Evolutionary conservation across 2,113 vertebrate species (phyloP).

Genomic region (Rafetus swinhoei): DNA sequence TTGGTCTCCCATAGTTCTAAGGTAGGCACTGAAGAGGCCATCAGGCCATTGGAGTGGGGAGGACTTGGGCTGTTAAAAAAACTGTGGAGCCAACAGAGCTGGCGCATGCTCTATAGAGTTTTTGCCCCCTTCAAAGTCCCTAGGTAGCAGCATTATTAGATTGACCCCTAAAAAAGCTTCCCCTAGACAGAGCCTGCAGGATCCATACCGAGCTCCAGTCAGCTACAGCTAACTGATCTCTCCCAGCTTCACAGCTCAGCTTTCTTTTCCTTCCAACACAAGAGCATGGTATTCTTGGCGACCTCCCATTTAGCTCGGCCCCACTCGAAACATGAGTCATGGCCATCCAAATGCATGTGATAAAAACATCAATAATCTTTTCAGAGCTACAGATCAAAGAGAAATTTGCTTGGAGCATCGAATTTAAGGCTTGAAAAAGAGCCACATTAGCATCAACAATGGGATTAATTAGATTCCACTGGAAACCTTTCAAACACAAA

Average conservation of each 20-base stretch:
- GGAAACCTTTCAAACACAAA: slow-evolving; percentile 56
- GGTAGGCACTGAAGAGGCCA: background rate
- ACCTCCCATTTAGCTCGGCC: background rate
- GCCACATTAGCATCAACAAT: slow-evolving; percentile 74
- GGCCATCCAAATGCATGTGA: background rate
- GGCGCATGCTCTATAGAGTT: background rate
- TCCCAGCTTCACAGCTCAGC: background rate
- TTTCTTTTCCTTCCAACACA: background rate
- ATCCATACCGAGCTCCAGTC: background rate
- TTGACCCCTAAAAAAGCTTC: background rate
- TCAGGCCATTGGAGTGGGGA: background rate
- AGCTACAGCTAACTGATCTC: background rate
- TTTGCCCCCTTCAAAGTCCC: background rate
- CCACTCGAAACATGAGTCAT: background rate
- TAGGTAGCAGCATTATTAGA: background rate
- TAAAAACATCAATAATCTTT: slow-evolving; percentile 33
- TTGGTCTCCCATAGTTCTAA: background rate
- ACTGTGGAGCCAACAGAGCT: background rate
- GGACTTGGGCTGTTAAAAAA: background rate
- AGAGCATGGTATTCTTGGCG: accelerated
- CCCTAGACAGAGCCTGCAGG: background rate
- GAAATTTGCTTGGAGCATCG: slow-evolving; percentile 67
- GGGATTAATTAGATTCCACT: slow-evolving; percentile 76
- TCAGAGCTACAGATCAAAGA: slow-evolving; percentile 74
- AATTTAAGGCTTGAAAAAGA: slow-evolving; percentile 59